Percentiles rank a stretch among this genome's conserved stretches.
phyloP scores from a whole-genome alignment of 2,797 vertebrate genomes.

The Sciurus vulgaris region DNA sequence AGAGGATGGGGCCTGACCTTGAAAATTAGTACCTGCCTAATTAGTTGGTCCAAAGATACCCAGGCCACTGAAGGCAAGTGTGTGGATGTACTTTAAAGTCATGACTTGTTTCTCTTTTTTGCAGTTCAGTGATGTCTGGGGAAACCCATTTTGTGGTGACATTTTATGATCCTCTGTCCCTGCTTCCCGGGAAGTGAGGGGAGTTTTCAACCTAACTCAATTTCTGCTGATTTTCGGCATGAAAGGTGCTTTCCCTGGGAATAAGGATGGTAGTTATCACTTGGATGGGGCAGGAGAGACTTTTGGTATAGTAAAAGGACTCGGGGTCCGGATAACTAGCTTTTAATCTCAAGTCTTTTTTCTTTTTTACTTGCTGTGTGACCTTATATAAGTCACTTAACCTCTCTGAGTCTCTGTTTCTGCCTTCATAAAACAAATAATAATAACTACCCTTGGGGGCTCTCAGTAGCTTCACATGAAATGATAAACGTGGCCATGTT shows the following conservation, averaged over 20 bases:
- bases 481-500: not conserved
- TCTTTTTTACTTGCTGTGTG: not conserved
- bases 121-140: not conserved
- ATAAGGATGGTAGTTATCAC: not conserved
- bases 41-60: not conserved
- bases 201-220: not conserved
- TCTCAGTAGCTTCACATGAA: not conserved
- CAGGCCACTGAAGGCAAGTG: not conserved
- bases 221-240: too few relatives aligned
- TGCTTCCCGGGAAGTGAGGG: not conserved
- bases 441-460: not conserved
- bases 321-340: not conserved
- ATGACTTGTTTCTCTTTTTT: not conserved
- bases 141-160: not conserved
- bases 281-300: not conserved
- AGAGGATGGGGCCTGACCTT: not conserved
- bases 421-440: not conserved
- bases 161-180: not conserved
- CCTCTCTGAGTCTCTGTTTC: not conserved
- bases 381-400: not conserved
- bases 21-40: not conserved
- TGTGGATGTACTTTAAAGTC: not conserved
- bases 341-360: not conserved
- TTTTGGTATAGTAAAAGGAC: not conserved
- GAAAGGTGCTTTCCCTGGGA: not conserved